These are phyloP conservation scores for Pachliopta kotzebuea DNA, from an alignment of 2,888 invertebrate species.

Conservation along the genomic window DNA sequence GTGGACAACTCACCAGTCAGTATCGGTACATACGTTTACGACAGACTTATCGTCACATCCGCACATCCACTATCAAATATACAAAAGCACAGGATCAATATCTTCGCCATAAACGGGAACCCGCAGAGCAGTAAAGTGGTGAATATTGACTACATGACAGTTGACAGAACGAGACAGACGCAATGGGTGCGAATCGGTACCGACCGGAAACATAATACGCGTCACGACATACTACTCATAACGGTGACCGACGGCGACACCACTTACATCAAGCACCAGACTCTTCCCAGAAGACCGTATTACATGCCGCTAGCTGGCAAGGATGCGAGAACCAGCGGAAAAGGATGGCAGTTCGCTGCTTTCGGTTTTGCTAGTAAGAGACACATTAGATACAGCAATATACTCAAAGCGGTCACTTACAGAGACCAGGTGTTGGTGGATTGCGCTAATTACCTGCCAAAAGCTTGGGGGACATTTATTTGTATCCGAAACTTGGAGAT, in stretches of 20 bases:
- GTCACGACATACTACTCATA: slow-evolving; percentile 30
- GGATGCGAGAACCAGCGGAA: neutral
- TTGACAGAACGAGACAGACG: slow-evolving; percentile 23
- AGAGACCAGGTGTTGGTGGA: slow-evolving; percentile 19
- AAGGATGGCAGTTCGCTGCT: slow-evolving; percentile 30
- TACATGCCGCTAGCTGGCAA: slow-evolving; percentile 7
- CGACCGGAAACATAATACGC: slow-evolving; percentile 27
- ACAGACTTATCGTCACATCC: slow-evolving; percentile 27
- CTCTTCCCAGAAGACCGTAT: slow-evolving; percentile 10
- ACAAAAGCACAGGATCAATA: slow-evolving; percentile 13
- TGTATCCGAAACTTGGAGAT: slow-evolving; percentile 31
- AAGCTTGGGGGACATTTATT: slow-evolving; percentile 33
- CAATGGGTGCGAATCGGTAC: slow-evolving; percentile 30
- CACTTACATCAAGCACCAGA: slow-evolving; percentile 10
- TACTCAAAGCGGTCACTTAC: slow-evolving; percentile 24
- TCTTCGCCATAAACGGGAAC: slow-evolving; percentile 19
- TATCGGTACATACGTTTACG: slow-evolving; percentile 26
- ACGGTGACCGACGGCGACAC: slow-evolving; percentile 16
- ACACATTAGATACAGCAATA: slow-evolving; percentile 25
- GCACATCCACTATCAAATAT: slow-evolving; percentile 29
- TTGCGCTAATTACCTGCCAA: slow-evolving; percentile 34
- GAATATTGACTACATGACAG: slow-evolving; percentile 9
- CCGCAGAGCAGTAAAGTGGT: slow-evolving; percentile 8
- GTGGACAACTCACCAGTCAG: slow-evolving; percentile 17
- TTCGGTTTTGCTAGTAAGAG: slow-evolving; percentile 29